phyloP scores from a whole-genome alignment of 2,797 vertebrate genomes.

The Falco concolor region DNA sequence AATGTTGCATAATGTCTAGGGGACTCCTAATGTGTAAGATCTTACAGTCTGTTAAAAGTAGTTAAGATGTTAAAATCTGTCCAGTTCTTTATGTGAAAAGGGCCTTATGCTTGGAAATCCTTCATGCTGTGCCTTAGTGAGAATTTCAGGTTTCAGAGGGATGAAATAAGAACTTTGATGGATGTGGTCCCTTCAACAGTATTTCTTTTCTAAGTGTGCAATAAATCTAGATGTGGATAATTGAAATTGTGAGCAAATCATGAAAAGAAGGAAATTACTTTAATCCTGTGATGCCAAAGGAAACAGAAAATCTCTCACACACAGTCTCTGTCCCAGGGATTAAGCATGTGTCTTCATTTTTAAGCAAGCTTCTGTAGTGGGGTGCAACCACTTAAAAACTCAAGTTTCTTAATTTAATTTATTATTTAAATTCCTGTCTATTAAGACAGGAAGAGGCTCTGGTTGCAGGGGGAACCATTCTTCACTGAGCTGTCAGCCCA shows the following conservation, averaged over 20 bases:
- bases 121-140: not conserved
- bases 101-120: not conserved
- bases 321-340: not conserved
- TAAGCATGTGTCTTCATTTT: not conserved
- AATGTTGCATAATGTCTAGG: not conserved
- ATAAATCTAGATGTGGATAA: not conserved
- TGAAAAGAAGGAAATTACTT: conserved; percentile 6
- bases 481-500: not conserved
- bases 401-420: not conserved
- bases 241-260: not conserved
- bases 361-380: not conserved
- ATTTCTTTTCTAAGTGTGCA: not conserved
- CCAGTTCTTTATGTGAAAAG: not conserved
- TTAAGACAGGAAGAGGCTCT: not conserved
- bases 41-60: not conserved
- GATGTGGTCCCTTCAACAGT: not conserved
- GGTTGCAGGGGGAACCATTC: not conserved
- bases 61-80: not conserved
- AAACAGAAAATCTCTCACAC: not conserved
- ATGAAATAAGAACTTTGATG: not conserved
- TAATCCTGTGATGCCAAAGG: not conserved
- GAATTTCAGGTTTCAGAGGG: not conserved
- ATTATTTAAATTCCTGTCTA: too few species aligned
- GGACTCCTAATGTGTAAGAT: not conserved
- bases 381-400: not conserved